Evolutionary conservation across 2,113 vertebrate species (phyloP), one percentile per base, ranked within the genome.

Genomic region (Dermatemys mawii): DNA sequence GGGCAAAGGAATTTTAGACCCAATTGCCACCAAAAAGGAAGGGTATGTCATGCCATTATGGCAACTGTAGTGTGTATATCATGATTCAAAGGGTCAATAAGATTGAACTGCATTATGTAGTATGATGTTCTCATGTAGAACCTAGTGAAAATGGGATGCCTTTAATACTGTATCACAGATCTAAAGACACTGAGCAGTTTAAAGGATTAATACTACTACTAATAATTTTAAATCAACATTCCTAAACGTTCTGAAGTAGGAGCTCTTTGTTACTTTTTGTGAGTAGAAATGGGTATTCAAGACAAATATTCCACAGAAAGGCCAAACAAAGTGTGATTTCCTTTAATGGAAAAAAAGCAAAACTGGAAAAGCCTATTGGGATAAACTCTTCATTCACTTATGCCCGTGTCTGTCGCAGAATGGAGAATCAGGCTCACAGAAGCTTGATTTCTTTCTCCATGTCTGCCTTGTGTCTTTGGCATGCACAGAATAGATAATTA

Each of bases 331-430:
- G 92, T 70, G 55, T 57, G 12, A 55, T 82, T 95, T 88, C 91
- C 53, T 29, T 9, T 92, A 86, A 50, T 76, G 17, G 17, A 4
- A 87, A n/a, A 57, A 67, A 49, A 10, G 41, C 48, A 48, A 48
- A 83, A 81, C 3, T 60, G 92, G 38, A 12, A 85, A 83, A 90
- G 6, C 11, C 3, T 83, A 49, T 46, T 84, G 50, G 32, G 2
- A 16, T 19, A 86, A 93, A 86, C 86, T 88, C 67, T 92, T 8
- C 46, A 86, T 70, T 92, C 16, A 75, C 75, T 79, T 81, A 6
- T 32, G 60, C 86, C 48, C 76, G 22, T 70, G 84, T 94, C 91
- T 91, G 87, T 48, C 84, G 22, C 16, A n/a, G 63, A 93, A 93
- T 32, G 8, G 8, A 85, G n/a, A 83, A n/a, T 1, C 89, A 29